Evolutionary conservation across 2,888 invertebrate species (phyloP), one percentile per base, ranked within the genome.

Genomic region (Polymixis flavicincta): DNA sequence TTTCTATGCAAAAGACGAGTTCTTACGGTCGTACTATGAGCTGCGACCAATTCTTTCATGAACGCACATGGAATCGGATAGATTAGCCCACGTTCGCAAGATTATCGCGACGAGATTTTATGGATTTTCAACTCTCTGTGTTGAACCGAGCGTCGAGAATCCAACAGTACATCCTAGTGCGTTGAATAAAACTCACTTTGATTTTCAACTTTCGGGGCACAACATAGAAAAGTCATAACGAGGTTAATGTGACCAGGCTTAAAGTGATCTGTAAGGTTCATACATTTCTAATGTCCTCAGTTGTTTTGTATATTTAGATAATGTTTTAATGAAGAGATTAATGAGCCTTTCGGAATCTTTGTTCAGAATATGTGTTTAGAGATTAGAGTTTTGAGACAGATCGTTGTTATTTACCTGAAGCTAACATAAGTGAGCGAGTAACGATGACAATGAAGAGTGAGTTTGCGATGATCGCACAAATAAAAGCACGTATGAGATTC

Each of bases 401-500:
- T 65, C 28, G n/a, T 57, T n/a, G 54, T 28, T 55, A 59, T 72
- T 79, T 50, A 28, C n/a, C n/a, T 28, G 48, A 45, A 19, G 32
- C 45, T 45, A 52, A 64, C 64, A 57, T 7, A 77, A 65, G 11
- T 65, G 61, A 57, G 28, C 59, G 42, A 74, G 59, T 70, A n/a
- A 71, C 14, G 59, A 65, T 76, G 75, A 83, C 71, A 65, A 71
- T 66, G 71, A 61, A 42, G 70, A 59, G n/a, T 74, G 85, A 60
- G 42, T 52, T 61, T 25, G 65, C 61, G 32, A 65, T 52, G 68
- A 71, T 55, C 61, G 45, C 71, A 74, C 76, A 76, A 85, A 87
- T 85, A 83, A 84, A 85, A 83, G 76, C 82, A 76, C 67, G 25
- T 60, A 68, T 66, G 25, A 81, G 13, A 61, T 60, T 70, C 48